phyloP scores from a whole-genome alignment of 2,797 vertebrate genomes.

The Crenuchus spilurus region DNA sequence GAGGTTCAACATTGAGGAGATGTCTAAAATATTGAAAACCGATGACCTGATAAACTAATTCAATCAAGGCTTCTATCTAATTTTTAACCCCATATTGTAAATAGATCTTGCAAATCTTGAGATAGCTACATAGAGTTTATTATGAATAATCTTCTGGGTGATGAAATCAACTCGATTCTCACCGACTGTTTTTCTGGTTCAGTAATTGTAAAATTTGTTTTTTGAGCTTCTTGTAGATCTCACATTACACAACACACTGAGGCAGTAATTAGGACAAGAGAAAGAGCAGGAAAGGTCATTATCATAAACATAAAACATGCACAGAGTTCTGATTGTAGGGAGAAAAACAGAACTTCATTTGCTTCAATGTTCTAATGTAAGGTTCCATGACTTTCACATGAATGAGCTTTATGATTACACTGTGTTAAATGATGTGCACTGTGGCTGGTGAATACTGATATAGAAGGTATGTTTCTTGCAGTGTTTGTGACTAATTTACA shows the following conservation, averaged over 20 bases:
- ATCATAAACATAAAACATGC: constrained; percentile 1
- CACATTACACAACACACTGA: background rate
- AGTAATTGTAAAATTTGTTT: background rate
- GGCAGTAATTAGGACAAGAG: constrained; percentile 24
- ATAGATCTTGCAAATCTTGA: no score
- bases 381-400: background rate
- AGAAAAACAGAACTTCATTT: background rate
- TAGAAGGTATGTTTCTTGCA: background rate
- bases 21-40: no score
- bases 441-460: background rate
- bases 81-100: no score
- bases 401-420: background rate
- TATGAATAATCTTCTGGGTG: background rate
- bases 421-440: background rate
- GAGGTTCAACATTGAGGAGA: no score
- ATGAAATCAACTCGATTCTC: background rate
- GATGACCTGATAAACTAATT: no score
- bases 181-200: constrained; percentile 22
- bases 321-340: background rate
- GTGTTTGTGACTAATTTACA: background rate
- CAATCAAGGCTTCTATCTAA: no score
- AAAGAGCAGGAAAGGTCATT: background rate
- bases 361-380: background rate
- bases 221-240: background rate
- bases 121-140: background rate